These are phyloP conservation scores for Morone saxatilis DNA, from an alignment of 2,113 vertebrate species.

Conservation along the genomic window DNA sequence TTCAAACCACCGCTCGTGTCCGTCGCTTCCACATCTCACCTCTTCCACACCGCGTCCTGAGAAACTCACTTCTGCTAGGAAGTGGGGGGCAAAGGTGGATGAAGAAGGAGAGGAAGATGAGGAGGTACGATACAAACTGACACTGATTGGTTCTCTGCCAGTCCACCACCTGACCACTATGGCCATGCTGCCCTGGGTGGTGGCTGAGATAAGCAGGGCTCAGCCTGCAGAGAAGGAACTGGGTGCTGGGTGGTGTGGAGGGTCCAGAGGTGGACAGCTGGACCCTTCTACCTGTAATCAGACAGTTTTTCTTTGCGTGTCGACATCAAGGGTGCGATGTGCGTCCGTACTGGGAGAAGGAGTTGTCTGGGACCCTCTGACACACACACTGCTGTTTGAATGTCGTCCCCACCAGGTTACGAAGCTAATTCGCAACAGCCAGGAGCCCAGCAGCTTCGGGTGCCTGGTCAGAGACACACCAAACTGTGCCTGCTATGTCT, in stretches of 20 bases:
- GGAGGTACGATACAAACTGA: constrained; percentile 86
- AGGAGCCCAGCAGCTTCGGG: constrained; percentile 92
- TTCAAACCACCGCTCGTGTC: constrained; percentile 51
- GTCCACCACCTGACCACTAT: constrained; percentile 93
- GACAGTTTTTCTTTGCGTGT: constrained; percentile 86
- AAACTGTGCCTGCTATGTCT: constrained; percentile 90
- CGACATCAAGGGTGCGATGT: constrained; percentile 85
- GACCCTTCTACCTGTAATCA: constrained; percentile 43
- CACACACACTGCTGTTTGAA: constrained; percentile 89
- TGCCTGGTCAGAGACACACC: constrained; percentile 87
- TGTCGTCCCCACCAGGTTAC: constrained; percentile 90
- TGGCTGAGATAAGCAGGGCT: constrained; percentile 89
- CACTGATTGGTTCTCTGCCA: constrained; percentile 87
- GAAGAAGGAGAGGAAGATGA: constrained; percentile 44
- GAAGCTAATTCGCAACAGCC: constrained; percentile 95
- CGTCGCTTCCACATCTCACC: constrained; percentile 44
- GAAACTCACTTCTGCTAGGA: not conserved
- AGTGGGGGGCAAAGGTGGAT: constrained; percentile 18
- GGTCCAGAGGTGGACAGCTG: not conserved
- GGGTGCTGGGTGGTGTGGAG: not conserved
- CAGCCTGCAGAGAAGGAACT: constrained; percentile 61
- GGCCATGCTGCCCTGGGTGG: constrained; percentile 96
- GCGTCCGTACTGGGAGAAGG: constrained; percentile 80
- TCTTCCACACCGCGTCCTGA: not conserved
- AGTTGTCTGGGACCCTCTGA: constrained; percentile 90